A percentile compares a stretch with the other conserved stretches of the same genome.
phyloP scores from a whole-genome alignment of 1,140 invertebrate species.

The Zaprionus tsacasi region DNA sequence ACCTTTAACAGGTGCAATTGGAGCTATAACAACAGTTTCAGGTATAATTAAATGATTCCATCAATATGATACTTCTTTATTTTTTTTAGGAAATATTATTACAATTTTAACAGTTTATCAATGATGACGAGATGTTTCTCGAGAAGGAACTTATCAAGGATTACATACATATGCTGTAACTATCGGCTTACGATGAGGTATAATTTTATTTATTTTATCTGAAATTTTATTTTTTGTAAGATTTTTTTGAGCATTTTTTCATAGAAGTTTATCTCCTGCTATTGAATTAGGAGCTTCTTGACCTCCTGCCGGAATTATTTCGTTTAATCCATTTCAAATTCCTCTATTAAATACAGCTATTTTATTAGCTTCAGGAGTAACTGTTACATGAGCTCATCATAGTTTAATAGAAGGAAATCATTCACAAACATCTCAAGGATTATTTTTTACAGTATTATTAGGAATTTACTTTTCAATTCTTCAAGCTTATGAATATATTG shows the following conservation, averaged over 20 bases:
- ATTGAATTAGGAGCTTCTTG: slow-evolving; percentile 86
- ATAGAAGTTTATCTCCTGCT: slow-evolving; percentile 86
- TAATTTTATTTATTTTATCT: slow-evolving; percentile 71
- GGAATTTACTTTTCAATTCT: slow-evolving; percentile 86
- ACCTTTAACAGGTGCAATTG: slow-evolving; percentile 46
- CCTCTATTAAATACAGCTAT: slow-evolving; percentile 87
- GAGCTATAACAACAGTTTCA: slow-evolving; percentile 53
- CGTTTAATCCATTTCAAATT: slow-evolving; percentile 87
- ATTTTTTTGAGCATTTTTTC: slow-evolving; percentile 85
- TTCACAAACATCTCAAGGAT: slow-evolving; percentile 83
- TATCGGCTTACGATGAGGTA: too few species aligned
- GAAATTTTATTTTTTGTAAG: too few species aligned
- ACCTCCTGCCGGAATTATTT: slow-evolving; percentile 86
- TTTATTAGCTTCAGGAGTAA: slow-evolving; percentile 86
- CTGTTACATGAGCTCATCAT: slow-evolving; percentile 86
- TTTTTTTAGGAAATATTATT: too few species aligned
- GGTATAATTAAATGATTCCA: slow-evolving; percentile 83
- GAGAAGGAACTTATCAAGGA: too few species aligned
- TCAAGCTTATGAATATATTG: slow-evolving; percentile 85
- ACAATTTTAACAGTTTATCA: too few species aligned
- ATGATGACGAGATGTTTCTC: too few species aligned
- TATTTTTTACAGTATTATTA: slow-evolving; percentile 85
- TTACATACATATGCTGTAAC: slow-evolving; percentile 52
- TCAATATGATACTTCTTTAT: slow-evolving; percentile 86
- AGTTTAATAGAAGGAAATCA: slow-evolving; percentile 85